A percentile compares a stretch with the other conserved stretches of the same genome.
Evolutionary conservation across 1,140 invertebrate genomes (phyloP).

Genomic region (Drosophila eugracilis): DNA sequence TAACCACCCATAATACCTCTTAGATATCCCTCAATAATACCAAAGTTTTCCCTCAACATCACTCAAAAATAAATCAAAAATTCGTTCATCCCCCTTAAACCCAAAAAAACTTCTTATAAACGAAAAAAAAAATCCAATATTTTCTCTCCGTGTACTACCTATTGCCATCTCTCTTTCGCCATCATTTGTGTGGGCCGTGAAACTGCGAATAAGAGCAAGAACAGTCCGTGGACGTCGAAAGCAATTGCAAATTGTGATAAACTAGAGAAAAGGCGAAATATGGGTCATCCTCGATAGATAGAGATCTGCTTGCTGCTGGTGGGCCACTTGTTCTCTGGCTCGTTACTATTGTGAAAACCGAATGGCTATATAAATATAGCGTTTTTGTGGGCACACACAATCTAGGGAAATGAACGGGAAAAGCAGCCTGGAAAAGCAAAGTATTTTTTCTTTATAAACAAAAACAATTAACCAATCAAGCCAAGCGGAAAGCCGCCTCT

Average conservation of each 20-base stretch:
- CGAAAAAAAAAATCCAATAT: background rate
- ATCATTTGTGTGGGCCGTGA: conserved; percentile 33
- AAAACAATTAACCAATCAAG: background rate
- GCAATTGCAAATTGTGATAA: conserved; percentile 51
- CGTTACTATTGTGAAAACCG: conserved; percentile 22
- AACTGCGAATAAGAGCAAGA: conserved; percentile 30
- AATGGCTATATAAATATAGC: conserved; percentile 10
- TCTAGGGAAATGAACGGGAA: conserved; percentile 1
- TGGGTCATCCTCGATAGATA: conserved; percentile 42
- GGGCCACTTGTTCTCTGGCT: conserved; percentile 37
- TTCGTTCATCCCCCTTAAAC: too few species aligned
- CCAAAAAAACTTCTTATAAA: too few species aligned
- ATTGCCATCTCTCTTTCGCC: background rate
- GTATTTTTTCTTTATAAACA: background rate
- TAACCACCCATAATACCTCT: too few species aligned
- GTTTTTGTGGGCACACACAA: conserved; percentile 10
- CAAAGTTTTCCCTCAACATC: too few species aligned
- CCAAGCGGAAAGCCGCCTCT: background rate
- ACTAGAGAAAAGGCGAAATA: conserved; percentile 38
- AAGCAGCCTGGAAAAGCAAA: background rate
- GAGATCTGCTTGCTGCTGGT: conserved; percentile 23
- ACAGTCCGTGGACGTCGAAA: conserved; percentile 33
- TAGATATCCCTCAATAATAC: too few species aligned
- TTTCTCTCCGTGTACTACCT: background rate
- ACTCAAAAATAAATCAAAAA: too few species aligned